A percentile compares a stretch with the other conserved stretches of the same genome.
phyloP scores from a whole-genome alignment of 2,113 vertebrate species.

The Octodon degus region DNA sequence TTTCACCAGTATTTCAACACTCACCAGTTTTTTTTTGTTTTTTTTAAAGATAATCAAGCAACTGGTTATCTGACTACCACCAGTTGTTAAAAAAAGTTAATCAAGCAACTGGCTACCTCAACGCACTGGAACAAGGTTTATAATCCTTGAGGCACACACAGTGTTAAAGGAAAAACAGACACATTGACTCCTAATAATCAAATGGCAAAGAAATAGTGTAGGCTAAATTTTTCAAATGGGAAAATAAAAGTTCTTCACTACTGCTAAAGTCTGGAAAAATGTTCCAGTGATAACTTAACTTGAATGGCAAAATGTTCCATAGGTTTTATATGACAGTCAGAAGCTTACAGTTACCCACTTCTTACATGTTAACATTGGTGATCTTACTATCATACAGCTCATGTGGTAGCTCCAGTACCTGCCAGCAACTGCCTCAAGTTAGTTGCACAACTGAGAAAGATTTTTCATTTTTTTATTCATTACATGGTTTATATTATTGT shows the following conservation, averaged over 20 bases:
- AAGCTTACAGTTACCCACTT: neutral
- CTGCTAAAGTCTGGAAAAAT: neutral
- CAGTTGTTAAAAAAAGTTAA: too few species aligned
- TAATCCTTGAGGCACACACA: neutral
- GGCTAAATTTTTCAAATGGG: slow-evolving; percentile 15
- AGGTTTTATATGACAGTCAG: neutral
- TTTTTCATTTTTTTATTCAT: neutral
- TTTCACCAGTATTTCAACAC: slow-evolving; percentile 3
- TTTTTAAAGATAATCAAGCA: too few species aligned
- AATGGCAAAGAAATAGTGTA: neutral
- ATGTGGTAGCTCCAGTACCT: neutral
- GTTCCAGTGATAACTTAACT: neutral
- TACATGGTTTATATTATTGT: neutral
- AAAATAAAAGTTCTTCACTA: neutral
- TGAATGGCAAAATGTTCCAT: neutral
- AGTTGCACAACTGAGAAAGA: neutral
- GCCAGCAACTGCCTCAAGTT: neutral
- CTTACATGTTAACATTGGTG: neutral
- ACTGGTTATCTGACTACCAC: too few species aligned
- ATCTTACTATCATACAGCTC: neutral
- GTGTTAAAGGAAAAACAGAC: neutral
- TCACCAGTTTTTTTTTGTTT: neutral
- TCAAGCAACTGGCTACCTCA: neutral
- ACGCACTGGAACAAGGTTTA: neutral
- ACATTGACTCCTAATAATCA: neutral